phyloP scores from a whole-genome alignment of 2,797 vertebrate genomes.

The Lutjanus argentimaculatus region DNA sequence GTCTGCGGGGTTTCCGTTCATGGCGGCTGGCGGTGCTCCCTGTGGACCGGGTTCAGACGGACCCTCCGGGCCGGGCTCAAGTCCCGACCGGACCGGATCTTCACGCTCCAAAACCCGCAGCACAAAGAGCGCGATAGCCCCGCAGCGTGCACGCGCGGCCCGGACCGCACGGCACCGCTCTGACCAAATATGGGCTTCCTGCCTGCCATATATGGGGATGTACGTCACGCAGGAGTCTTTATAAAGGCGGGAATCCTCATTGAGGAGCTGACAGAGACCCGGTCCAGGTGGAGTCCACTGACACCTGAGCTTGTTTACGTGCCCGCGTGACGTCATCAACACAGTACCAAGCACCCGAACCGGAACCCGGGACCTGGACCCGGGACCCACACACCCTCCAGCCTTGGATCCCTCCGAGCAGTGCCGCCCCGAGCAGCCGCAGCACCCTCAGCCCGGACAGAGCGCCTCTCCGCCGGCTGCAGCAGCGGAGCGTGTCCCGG shows the following conservation, averaged over 20 bases:
- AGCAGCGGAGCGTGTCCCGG: constrained; percentile 28
- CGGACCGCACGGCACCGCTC: constrained; percentile 69
- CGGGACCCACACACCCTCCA: constrained; percentile 24
- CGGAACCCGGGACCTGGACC: constrained; percentile 30
- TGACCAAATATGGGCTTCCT: constrained; percentile 96
- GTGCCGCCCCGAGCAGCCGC: constrained; percentile 36
- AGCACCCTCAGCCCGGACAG: constrained; percentile 32
- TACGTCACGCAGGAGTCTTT: constrained; percentile 93
- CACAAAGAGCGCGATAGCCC: not conserved
- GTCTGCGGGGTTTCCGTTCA: constrained; percentile 84
- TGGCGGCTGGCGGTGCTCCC: constrained; percentile 44
- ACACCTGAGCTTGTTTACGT: constrained; percentile 35
- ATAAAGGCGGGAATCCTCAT: constrained; percentile 85
- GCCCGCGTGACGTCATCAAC: constrained; percentile 9
- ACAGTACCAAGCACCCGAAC: not conserved
- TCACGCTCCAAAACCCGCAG: constrained; percentile 50
- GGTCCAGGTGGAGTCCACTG: constrained; percentile 54
- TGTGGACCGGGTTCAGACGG: fast-evolving
- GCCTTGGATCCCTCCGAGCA: constrained; percentile 67
- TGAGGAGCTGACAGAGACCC: constrained; percentile 67
- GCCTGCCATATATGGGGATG: constrained; percentile 91
- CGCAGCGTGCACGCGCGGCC: not conserved
- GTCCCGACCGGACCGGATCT: constrained; percentile 58
- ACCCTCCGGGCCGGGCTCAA: not conserved
- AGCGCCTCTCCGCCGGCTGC: constrained; percentile 36